Evolutionary conservation across 2,888 invertebrate species (phyloP).

Genomic region (Mythimna lalbum): DNA sequence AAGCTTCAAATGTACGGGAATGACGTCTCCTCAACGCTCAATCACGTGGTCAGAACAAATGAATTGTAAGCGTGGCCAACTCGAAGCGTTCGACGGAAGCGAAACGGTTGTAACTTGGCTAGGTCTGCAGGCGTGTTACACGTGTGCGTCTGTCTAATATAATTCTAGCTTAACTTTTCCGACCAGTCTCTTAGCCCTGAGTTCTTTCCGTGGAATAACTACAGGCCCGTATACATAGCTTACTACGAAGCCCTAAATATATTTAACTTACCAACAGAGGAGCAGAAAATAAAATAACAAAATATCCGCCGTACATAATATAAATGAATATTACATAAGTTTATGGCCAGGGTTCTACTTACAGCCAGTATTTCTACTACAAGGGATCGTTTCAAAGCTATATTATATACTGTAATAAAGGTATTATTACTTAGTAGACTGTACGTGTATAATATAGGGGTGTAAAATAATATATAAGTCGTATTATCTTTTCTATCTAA

Average conservation of each 20-base stretch:
- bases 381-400: slow-evolving; percentile 38
- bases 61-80: no score
- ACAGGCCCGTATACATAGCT: neutral
- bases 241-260: slow-evolving; percentile 14
- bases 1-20: no score
- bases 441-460: slow-evolving; percentile 1
- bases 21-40: no score
- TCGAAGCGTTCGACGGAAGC: no score
- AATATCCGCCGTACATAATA: slow-evolving; percentile 33
- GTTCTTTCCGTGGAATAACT: no score
- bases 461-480: slow-evolving; percentile 11
- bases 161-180: no score
- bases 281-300: slow-evolving; percentile 29
- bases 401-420: slow-evolving; percentile 30
- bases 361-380: slow-evolving; percentile 25
- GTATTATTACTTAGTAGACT: slow-evolving; percentile 24
- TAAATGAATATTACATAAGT: slow-evolving; percentile 47
- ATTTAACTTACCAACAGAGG: slow-evolving; percentile 21
- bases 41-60: no score
- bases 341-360: slow-evolving; percentile 39
- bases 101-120: no score
- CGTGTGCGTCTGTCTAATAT: no score
- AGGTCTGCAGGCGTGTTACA: no score
- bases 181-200: no score
- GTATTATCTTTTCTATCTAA: no score